Percentiles rank a stretch among this genome's conserved stretches.
phyloP scores from a whole-genome alignment of 2,888 invertebrate species.

The Drosophila lutescens region DNA sequence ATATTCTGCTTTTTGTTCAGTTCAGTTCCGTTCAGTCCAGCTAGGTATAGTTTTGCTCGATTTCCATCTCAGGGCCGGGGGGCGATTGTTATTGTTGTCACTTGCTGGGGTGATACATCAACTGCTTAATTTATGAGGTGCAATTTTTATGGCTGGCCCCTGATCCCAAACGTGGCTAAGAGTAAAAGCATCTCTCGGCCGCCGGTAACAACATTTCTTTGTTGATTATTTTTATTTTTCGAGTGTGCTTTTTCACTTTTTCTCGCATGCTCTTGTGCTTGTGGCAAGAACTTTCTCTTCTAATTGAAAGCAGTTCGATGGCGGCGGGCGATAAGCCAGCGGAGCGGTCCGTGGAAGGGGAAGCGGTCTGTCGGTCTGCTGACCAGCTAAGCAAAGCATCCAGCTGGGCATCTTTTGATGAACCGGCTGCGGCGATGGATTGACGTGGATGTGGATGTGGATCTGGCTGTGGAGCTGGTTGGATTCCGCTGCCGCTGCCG shows the following conservation, averaged over 20 bases:
- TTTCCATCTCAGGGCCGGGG: background rate
- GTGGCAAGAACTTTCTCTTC: constrained; percentile 81
- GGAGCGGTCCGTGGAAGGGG: constrained; percentile 7
- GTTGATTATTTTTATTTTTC: constrained; percentile 29
- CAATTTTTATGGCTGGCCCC: constrained; percentile 60
- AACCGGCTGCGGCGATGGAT: constrained; percentile 44
- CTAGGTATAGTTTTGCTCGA: constrained; percentile 14
- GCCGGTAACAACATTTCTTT: constrained; percentile 49
- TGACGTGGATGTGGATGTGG: constrained; percentile 34
- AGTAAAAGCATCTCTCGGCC: constrained; percentile 56
- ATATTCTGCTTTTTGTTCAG: constrained; percentile 22
- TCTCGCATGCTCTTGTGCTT: constrained; percentile 49
- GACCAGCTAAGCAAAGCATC: constrained; percentile 38
- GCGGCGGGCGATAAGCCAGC: constrained; percentile 60
- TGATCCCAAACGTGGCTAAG: constrained; percentile 23
- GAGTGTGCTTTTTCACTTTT: constrained; percentile 69
- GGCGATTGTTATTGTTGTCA: constrained; percentile 39
- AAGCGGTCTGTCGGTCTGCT: constrained; percentile 14
- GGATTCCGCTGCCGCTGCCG: constrained; percentile 9
- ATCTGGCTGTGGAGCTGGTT: constrained; percentile 34
- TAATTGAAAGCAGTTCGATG: constrained; percentile 81
- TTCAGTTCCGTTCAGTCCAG: constrained; percentile 15
- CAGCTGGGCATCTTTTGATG: constrained; percentile 61
- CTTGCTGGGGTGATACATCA: constrained; percentile 49
- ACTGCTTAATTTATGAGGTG: constrained; percentile 71